A percentile compares a stretch with the other conserved stretches of the same genome.
Evolutionary conservation across 2,113 vertebrate species (phyloP).

Genomic region (Synchiropus splendidus): DNA sequence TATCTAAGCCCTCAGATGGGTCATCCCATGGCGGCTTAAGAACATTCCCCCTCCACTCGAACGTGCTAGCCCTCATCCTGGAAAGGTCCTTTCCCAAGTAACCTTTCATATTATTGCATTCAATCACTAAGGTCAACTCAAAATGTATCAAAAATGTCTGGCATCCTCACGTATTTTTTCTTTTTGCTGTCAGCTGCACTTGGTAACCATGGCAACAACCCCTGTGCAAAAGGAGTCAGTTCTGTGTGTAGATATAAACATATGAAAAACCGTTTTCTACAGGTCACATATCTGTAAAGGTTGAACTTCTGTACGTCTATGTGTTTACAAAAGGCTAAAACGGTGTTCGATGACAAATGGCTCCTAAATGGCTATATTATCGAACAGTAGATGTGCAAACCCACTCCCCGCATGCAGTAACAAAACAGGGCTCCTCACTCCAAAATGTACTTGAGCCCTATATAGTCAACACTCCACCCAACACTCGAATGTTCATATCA

Average conservation of each 20-base stretch:
- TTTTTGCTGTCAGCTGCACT: constrained; percentile 11
- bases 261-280: background rate
- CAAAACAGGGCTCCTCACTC: constrained; percentile 16
- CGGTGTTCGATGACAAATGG: constrained; percentile 56
- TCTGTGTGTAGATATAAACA: constrained; percentile 8
- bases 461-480: too few species aligned
- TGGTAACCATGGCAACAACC: constrained; percentile 20
- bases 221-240: background rate
- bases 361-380: constrained; percentile 14
- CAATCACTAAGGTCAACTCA: too few species aligned
- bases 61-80: constrained; percentile 12
- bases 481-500: too few species aligned
- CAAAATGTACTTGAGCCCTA: constrained; percentile 19
- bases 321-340: constrained; percentile 59
- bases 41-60: too few species aligned
- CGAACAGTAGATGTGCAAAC: constrained; percentile 14
- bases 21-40: too few species aligned
- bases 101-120: constrained; percentile 45
- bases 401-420: constrained; percentile 23
- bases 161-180: background rate
- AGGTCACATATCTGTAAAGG: too few species aligned
- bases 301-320: too few species aligned
- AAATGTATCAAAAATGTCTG: constrained; percentile 22
- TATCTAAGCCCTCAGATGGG: too few species aligned
- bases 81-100: too few species aligned